Evolutionary conservation across 2,888 invertebrate species (phyloP), one percentile per base, ranked within the genome.

Genomic region (Uloborus plumipes): DNA sequence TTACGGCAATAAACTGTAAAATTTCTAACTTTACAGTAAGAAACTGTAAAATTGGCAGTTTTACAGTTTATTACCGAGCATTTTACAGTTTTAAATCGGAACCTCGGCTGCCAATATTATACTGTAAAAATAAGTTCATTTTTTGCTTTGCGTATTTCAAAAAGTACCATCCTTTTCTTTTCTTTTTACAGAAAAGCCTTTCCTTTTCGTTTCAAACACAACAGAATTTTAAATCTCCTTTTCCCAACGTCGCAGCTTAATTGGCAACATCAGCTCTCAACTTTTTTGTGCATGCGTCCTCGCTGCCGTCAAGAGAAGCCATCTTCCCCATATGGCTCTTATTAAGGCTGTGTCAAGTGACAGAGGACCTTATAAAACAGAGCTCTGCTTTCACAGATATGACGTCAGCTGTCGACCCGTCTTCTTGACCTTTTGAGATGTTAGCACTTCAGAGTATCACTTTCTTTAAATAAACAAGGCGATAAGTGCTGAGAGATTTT

Each of bases 371-470:
- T 55, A 39, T 7, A 39, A 39, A 39, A 39, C 39, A 20, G 55
- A 55, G 55, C 55, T 55, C n/a, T 20, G 55, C 55, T 55, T 55
- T 18, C 20, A 20, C 15, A 20, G n/a, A 55, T 55, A 22, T 66
- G 66, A 66, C 66, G 66, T 66, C 20, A 66, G 26, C 51, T 20
- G 50, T 61, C 31, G 65, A 59, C 65, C 72, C 65, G 18, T 51
- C 26, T 70, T 20, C 72, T 72, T 78, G 66, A 72, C 72, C 71
- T 72, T 61, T 53, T 14, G 72, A 72, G 72, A 65, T 72, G 72
- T 78, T 78, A 65, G 66, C 78, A 78, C 78, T 78, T 78, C 72
- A 59, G 16, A 39, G 61, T 78, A 78, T 72, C 72, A 18, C 72
- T 72, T 72, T 71, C 72, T 78, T 66, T 49, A 72, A 78, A 78